These are phyloP conservation scores for Matsumyia berberina DNA, from an alignment of 2,888 invertebrate species.

Conservation along the genomic window DNA sequence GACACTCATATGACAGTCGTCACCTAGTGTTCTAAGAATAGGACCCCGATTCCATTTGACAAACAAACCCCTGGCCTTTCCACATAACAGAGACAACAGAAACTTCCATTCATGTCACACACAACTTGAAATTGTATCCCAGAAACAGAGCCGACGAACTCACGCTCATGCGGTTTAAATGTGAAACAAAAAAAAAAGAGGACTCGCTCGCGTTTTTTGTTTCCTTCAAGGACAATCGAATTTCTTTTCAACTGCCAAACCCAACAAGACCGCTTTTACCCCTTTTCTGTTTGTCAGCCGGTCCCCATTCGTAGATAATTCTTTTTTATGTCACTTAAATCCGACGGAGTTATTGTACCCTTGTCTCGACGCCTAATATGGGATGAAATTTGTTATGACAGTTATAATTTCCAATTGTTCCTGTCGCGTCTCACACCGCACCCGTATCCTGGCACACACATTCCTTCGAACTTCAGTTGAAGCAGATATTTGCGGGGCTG, in stretches of 20 bases:
- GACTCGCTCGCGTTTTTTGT: constrained; percentile 38
- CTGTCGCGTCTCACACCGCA: constrained; percentile 29
- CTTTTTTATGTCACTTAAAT: constrained; percentile 70
- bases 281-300: constrained; percentile 30
- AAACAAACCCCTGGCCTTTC: background rate
- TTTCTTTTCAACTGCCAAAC: background rate
- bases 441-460: background rate
- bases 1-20: too few species aligned
- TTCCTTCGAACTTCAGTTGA: background rate
- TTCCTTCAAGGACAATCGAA: constrained; percentile 50
- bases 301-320: constrained; percentile 45
- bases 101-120: constrained; percentile 5
- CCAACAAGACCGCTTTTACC: constrained; percentile 29
- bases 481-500: background rate
- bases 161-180: constrained; percentile 39
- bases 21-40: background rate
- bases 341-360: constrained; percentile 73
- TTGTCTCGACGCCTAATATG: constrained; percentile 66
- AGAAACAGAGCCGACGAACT: constrained; percentile 10
- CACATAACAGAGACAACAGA: background rate
- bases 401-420: constrained; percentile 70
- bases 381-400: constrained; percentile 72
- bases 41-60: background rate
- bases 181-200: constrained; percentile 10
- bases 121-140: constrained; percentile 21